Conservation (phyloP, 2,888 invertebrate species). For the Melikaiella ostensackeni region DNA sequence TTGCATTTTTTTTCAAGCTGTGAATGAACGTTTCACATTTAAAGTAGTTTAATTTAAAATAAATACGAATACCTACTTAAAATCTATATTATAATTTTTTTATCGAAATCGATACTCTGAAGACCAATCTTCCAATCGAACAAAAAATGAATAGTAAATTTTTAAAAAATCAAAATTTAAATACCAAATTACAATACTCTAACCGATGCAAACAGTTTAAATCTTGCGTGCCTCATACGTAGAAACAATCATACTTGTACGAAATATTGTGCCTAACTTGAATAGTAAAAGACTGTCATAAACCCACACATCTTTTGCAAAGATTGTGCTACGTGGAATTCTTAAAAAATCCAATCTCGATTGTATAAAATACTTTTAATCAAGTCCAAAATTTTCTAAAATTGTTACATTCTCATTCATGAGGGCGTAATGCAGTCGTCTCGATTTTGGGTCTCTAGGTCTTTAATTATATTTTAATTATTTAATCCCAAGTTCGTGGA, state of each 20-base stretch:
- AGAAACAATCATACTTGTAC: conserved; percentile 38
- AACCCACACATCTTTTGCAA: conserved; percentile 8
- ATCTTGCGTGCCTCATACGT: conserved; percentile 32
- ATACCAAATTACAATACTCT: background rate
- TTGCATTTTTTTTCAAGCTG: too few species aligned
- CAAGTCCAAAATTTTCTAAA: background rate
- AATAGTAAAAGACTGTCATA: conserved; percentile 29
- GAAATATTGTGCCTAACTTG: conserved; percentile 35
- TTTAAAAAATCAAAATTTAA: background rate
- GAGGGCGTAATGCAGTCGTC: background rate
- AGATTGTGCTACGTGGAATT: conserved; percentile 15
- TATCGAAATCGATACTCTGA: background rate
- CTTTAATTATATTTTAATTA: background rate
- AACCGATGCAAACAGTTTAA: background rate
- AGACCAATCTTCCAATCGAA: background rate
- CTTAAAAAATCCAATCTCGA: background rate
- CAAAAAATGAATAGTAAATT: background rate
- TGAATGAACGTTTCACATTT: too few species aligned
- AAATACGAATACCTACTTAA: too few species aligned
- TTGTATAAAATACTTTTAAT: conserved; percentile 11
- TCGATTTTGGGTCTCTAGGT: background rate
- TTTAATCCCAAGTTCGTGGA: background rate
- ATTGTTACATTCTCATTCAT: background rate
- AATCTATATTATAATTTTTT: too few species aligned
- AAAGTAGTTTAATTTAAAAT: too few species aligned